Conservation (phyloP, 2,113 vertebrate species). For the Theristicus caerulescens region DNA sequence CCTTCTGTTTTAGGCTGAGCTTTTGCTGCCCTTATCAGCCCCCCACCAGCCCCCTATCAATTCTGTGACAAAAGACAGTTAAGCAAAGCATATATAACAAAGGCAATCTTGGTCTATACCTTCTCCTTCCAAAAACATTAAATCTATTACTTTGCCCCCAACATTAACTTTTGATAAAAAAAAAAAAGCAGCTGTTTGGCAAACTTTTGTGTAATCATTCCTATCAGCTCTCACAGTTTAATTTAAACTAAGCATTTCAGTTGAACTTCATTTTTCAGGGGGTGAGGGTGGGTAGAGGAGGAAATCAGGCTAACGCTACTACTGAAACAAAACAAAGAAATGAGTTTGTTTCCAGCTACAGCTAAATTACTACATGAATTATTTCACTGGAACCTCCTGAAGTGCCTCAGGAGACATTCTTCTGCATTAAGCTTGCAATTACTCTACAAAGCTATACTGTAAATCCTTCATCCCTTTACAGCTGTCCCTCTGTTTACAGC, state of each 20-base stretch:
- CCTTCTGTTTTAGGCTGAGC: background rate
- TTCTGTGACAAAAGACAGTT: background rate
- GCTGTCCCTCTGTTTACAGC: background rate
- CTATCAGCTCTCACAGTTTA: background rate
- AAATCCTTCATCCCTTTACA: conserved; percentile 14
- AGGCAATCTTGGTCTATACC: background rate
- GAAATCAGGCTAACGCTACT: background rate
- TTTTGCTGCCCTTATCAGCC: background rate
- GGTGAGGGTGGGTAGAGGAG: background rate
- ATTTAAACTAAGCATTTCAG: background rate
- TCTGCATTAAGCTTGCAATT: background rate
- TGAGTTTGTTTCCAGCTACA: background rate
- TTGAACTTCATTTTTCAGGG: background rate
- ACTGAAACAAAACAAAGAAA: background rate
- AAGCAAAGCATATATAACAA: background rate
- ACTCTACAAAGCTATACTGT: background rate
- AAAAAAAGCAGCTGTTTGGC: background rate
- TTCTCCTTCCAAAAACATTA: background rate
- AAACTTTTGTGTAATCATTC: background rate
- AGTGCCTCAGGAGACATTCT: conserved; percentile 27
- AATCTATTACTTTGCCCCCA: background rate
- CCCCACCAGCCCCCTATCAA: background rate
- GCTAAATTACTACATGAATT: background rate
- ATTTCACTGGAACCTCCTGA: background rate
- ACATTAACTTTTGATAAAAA: background rate